Base-by-base conservation (phyloP, 2,888 invertebrate species). In the Zaprionus bogoriensis region DNA sequence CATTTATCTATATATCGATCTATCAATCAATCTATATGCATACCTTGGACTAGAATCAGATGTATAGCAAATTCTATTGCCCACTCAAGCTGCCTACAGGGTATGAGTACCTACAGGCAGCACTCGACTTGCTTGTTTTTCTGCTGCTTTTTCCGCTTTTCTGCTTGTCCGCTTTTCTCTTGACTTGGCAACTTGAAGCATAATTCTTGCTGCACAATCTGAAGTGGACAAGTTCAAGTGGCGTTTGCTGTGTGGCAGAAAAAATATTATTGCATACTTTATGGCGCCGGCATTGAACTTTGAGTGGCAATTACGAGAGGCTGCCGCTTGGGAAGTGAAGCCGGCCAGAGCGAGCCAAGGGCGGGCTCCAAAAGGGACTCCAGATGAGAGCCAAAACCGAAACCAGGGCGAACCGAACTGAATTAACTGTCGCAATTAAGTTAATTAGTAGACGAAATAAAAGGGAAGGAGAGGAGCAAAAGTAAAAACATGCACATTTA, bases 381-480 rank as follows among this genome's bases (percentile, higher is more conserved):
- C n/a, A n/a, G n/a, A n/a, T n/a, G n/a, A n/a, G n/a, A n/a, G 19
- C 10, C n/a, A 17, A 39, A 14, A 23, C 27, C 20, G 20, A 7
- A 38, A 10, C n/a, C n/a, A n/a, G n/a, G n/a, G n/a, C n/a, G n/a
- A n/a, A 45, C 17, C 6, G 25, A 25, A 20, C 50, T 36, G 45
- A 46, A n/a, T 51, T 55, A 79, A 81, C 61, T 65, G 76, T 65
- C 55, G 59, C 78, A 82, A 80, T 85, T 80, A 78, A 71, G 58
- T 66, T 74, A 77, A 78, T 83, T 77, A 73, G 64, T 67, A 19
- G 50, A 46, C 14, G 36, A 32, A 51, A 57, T 48, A 39, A 36
- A 41, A 42, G 32, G 36, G 6, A 27, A 30, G 14, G 47, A n/a
- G 9, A 27, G 30, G 19, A 19, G 44, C 27, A 6, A 32, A 36